A percentile compares a stretch with the other conserved stretches of the same genome.
These are phyloP conservation scores for Anaspis maculata DNA, from an alignment of 2,888 invertebrate species.

Conservation along the genomic window DNA sequence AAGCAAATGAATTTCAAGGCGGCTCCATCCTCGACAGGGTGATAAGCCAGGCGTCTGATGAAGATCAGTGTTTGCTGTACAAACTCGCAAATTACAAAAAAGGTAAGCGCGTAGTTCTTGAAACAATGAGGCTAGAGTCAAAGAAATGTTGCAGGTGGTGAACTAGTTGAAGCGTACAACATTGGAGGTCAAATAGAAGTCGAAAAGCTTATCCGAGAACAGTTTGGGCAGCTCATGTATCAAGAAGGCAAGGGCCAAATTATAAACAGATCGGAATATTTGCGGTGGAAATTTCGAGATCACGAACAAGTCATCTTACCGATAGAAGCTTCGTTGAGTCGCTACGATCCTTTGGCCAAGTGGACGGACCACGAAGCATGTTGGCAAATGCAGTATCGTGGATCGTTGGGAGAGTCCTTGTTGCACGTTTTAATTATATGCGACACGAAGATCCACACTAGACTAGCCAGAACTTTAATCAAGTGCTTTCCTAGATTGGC, in stretches of 20 bases:
- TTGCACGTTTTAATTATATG: slow-evolving; percentile 93
- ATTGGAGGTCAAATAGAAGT: slow-evolving; percentile 76
- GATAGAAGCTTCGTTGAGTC: slow-evolving; percentile 76
- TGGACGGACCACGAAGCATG: slow-evolving; percentile 91
- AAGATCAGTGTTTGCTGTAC: slow-evolving; percentile 80
- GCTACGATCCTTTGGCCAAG: slow-evolving; percentile 78
- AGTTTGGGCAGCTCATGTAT: slow-evolving; percentile 84
- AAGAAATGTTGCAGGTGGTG: slow-evolving; percentile 68
- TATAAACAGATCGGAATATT: slow-evolving; percentile 80
- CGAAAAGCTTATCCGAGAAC: slow-evolving; percentile 75
- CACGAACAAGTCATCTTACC: slow-evolving; percentile 78
- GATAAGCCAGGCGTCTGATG: slow-evolving; percentile 78
- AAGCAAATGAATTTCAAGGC: slow-evolving; percentile 43
- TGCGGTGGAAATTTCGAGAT: slow-evolving; percentile 85
- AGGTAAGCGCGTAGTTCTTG: slow-evolving; percentile 41
- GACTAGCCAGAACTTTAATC: slow-evolving; percentile 80
- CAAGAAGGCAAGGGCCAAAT: slow-evolving; percentile 74
- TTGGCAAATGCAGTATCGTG: slow-evolving; percentile 96
- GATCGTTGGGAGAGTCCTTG: slow-evolving; percentile 89
- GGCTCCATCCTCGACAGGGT: slow-evolving; percentile 84
- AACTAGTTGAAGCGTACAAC: slow-evolving; percentile 79
- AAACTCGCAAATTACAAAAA: slow-evolving; percentile 85
- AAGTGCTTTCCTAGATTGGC: slow-evolving; percentile 87
- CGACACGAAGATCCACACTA: slow-evolving; percentile 73
- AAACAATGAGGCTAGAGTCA: too few relatives aligned